Evolutionary conservation across 2,888 invertebrate species (phyloP).

Genomic region (Lycaena phlaeas): DNA sequence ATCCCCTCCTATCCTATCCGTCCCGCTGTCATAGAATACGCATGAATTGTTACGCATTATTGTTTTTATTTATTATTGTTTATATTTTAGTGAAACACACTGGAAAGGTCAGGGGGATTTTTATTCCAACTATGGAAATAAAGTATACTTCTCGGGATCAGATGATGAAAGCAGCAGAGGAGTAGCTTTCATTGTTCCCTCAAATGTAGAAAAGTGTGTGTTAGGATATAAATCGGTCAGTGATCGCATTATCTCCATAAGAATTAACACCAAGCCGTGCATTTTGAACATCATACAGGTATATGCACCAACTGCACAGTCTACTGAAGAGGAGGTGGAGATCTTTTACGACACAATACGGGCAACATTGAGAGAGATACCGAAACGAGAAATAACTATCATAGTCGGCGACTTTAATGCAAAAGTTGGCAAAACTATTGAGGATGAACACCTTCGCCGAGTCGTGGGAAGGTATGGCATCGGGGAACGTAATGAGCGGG

Average conservation of each 20-base stretch:
- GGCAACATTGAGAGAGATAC: too few relatives aligned
- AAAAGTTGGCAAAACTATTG: constrained; percentile 8
- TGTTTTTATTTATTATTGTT: too few relatives aligned
- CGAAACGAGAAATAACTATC: constrained; percentile 8
- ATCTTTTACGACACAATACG: too few relatives aligned
- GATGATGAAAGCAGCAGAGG: background rate
- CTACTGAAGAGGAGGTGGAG: too few relatives aligned
- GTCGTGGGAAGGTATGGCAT: constrained; percentile 7
- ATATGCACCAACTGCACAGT: background rate
- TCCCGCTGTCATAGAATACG: too few relatives aligned
- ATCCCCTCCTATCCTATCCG: too few relatives aligned
- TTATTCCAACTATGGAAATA: background rate
- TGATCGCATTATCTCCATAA: background rate
- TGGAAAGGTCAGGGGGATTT: background rate
- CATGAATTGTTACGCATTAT: too few relatives aligned
- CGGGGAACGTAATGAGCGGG: constrained; percentile 9
- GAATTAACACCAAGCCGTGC: background rate
- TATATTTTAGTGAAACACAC: background rate
- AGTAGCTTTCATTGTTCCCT: background rate
- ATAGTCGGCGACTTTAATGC: constrained; percentile 10
- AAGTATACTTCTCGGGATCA: background rate
- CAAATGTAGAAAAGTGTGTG: background rate
- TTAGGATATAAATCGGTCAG: background rate
- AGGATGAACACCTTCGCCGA: too few relatives aligned
- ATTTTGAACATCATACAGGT: background rate